phyloP scores from a whole-genome alignment of 2,888 invertebrate species.

The Keiferia lycopersicella region DNA sequence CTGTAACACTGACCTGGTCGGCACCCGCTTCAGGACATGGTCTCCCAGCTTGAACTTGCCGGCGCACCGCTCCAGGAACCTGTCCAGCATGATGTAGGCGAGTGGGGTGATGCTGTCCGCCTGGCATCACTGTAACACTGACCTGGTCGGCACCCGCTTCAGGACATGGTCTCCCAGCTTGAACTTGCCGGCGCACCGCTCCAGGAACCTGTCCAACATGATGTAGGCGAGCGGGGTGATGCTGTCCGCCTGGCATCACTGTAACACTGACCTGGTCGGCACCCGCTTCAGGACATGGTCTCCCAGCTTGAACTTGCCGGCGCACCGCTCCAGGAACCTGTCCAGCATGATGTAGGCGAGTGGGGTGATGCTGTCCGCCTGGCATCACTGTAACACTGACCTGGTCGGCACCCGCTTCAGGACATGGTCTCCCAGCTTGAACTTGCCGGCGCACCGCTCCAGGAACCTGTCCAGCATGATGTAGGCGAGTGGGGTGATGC shows the following conservation, averaged over 20 bases:
- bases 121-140: constrained; percentile 24
- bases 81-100: constrained; percentile 93
- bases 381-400: constrained; percentile 53
- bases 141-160: constrained; percentile 89
- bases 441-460: constrained; percentile 86
- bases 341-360: constrained; percentile 94
- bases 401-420: constrained; percentile 89
- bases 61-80: constrained; percentile 89
- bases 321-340: constrained; percentile 90
- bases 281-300: constrained; percentile 88
- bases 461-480: too few relatives aligned
- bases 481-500: too few relatives aligned
- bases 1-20: constrained; percentile 85
- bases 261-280: constrained; percentile 83
- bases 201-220: constrained; percentile 92
- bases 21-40: constrained; percentile 92
- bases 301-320: constrained; percentile 85
- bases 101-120: too few relatives aligned
- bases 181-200: constrained; percentile 86
- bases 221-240: constrained; percentile 94
- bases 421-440: constrained; percentile 87
- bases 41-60: constrained; percentile 90
- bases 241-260: too few relatives aligned
- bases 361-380: too few relatives aligned
- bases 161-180: constrained; percentile 88